phyloP scores from a whole-genome alignment of 2,888 invertebrate species.

The Crocallis elinguaria region DNA sequence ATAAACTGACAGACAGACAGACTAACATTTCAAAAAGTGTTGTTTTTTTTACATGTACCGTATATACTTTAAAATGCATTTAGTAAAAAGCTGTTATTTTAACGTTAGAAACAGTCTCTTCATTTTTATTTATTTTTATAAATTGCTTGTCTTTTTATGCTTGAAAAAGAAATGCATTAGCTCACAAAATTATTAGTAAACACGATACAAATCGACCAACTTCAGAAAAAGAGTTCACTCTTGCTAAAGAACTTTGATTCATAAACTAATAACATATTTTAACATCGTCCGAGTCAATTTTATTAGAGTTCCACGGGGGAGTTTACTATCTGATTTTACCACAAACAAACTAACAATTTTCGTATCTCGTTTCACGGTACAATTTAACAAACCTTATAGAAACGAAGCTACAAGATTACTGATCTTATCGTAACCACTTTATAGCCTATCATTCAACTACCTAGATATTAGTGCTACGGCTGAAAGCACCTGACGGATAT shows the following conservation, averaged over 20 bases:
- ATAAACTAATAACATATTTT: neutral
- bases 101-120: no score
- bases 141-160: no score
- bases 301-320: neutral
- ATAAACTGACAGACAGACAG: no score
- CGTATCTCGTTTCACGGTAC: slow-evolving; percentile 6
- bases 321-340: neutral
- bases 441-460: slow-evolving; percentile 43
- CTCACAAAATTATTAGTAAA: no score
- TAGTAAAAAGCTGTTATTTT: no score
- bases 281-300: neutral
- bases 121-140: no score
- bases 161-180: no score
- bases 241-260: neutral
- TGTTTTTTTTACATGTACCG: no score
- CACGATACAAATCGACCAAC: neutral
- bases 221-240: neutral
- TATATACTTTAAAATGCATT: no score
- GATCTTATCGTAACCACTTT: slow-evolving; percentile 27
- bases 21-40: no score
- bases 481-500: slow-evolving; percentile 23
- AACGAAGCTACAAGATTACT: slow-evolving; percentile 18
- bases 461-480: slow-evolving; percentile 44
- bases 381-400: slow-evolving; percentile 23
- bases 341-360: neutral